Evolutionary conservation across 2,797 vertebrate genomes (phyloP).

Genomic region (Falco columbarius): DNA sequence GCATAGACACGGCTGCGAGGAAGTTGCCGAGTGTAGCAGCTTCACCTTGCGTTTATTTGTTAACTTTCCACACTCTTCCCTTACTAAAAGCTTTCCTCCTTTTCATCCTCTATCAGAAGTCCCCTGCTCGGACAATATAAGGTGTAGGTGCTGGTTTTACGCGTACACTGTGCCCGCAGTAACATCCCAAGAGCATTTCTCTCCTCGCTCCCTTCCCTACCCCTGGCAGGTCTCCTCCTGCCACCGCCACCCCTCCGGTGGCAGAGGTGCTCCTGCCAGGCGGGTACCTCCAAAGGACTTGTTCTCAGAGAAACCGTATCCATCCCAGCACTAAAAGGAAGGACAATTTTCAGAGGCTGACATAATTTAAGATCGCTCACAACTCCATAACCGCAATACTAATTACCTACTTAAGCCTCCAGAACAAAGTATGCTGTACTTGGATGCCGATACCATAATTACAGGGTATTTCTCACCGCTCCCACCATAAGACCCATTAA

Average conservation of each 20-base stretch:
- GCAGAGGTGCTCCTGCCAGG: neutral
- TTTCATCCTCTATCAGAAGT: neutral
- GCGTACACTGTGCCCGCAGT: neutral
- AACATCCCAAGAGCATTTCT: neutral
- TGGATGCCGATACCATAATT: constrained; percentile 54
- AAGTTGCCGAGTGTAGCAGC: accelerated
- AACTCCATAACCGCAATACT: constrained; percentile 47
- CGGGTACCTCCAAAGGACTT: neutral
- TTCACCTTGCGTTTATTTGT: neutral
- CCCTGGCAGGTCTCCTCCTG: neutral
- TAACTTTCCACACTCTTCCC: neutral
- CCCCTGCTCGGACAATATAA: neutral
- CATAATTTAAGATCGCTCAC: constrained; percentile 10
- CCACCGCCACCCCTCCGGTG: accelerated
- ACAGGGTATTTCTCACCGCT: constrained; percentile 45
- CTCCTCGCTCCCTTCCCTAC: accelerated
- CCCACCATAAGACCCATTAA: neutral
- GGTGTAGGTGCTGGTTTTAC: neutral
- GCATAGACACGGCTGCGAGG: neutral
- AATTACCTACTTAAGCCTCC: constrained; percentile 74
- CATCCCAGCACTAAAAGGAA: neutral
- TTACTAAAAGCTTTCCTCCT: neutral
- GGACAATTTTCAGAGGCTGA: neutral
- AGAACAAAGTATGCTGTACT: constrained; percentile 67
- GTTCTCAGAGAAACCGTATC: neutral